phyloP scores from a whole-genome alignment of 1,140 invertebrate species.

The Oedothorax gibbosus region DNA sequence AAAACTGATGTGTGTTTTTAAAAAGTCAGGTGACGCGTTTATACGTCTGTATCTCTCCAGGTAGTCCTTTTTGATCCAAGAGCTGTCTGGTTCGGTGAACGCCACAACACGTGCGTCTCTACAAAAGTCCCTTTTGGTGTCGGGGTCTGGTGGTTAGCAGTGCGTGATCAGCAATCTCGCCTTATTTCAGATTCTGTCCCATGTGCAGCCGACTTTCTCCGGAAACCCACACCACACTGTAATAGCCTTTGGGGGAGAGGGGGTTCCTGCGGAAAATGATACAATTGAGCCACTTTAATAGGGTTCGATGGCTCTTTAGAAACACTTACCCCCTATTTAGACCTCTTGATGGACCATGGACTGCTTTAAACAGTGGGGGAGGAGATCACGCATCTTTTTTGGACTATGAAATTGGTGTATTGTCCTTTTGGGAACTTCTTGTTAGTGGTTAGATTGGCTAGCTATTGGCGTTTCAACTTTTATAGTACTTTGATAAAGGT shows the following conservation, averaged over 20 bases:
- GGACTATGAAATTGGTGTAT: too few relatives aligned
- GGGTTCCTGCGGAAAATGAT: constrained; percentile 24
- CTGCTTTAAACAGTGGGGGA: neutral
- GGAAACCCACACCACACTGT: constrained; percentile 40
- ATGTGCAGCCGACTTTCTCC: constrained; percentile 20
- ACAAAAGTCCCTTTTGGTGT: constrained; percentile 16
- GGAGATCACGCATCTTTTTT: too few relatives aligned
- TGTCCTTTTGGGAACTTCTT: too few relatives aligned
- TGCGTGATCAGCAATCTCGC: constrained; percentile 42
- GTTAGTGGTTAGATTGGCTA: too few relatives aligned
- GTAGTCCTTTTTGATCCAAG: too few relatives aligned
- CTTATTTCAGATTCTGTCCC: constrained; percentile 52
- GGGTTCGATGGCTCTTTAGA: constrained; percentile 39
- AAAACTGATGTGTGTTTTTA: too few relatives aligned
- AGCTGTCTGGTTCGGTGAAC: constrained; percentile 5
- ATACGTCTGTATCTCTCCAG: too few relatives aligned
- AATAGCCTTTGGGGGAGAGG: constrained; percentile 20
- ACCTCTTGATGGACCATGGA: neutral
- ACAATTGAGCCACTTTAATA: neutral
- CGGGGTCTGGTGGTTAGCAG: constrained; percentile 2
- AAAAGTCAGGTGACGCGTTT: too few relatives aligned
- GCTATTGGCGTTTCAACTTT: too few relatives aligned
- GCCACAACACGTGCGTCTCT: constrained; percentile 11
- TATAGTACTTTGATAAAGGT: too few relatives aligned
- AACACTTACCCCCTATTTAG: constrained; percentile 4